Evolutionary conservation across 2,113 vertebrate genomes (phyloP), one percentile per base, ranked within the genome.

Genomic region (Salminus brasiliensis): DNA sequence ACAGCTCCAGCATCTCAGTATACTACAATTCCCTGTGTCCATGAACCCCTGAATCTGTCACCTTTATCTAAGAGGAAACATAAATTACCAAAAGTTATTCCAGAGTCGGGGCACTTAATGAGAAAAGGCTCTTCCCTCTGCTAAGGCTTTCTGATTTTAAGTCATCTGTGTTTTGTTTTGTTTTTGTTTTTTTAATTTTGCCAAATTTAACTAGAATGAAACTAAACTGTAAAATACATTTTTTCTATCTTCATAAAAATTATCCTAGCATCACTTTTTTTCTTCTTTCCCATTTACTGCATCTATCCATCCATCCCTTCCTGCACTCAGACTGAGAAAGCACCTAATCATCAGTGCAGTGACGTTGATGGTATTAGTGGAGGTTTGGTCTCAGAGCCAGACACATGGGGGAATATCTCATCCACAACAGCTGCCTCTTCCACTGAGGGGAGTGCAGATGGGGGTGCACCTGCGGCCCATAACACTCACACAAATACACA

Each of bases 341-440:
- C 41, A 32, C 74, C 69, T 76, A 69, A 79, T 72, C 78, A 72
- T 83, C 72, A 75, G 65, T 67, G 73, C 72, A 65, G 60, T 83
- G 43, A 74, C 49, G 66, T 63, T 80, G 47, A 80, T 32, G 69
- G 52, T 65, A 72, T 76, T 72, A 74, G 59, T 75, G 39, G 63
- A 49, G 63, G 55, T 69, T 70, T 66, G 57, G 49, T 63, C 72
- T 57, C 57, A 39, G 34, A 67, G 66, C 71, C 63, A 74, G 32
- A 62, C 73, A 74, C 74, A 45, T 77, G 68, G 60, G 78, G 74
- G 68, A 77, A 84, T 84, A 81, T 84, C 75, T 77, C 76, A 81
- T 73, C 75, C 78, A 77, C 76, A 88, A 86, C 90, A 92, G 90
- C 90, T 92, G 92, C 90, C 87, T 86, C 74, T 74, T 80, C 62